Evolutionary conservation across 2,888 invertebrate species (phyloP).

Genomic region (Dicyrtoma fusca): DNA sequence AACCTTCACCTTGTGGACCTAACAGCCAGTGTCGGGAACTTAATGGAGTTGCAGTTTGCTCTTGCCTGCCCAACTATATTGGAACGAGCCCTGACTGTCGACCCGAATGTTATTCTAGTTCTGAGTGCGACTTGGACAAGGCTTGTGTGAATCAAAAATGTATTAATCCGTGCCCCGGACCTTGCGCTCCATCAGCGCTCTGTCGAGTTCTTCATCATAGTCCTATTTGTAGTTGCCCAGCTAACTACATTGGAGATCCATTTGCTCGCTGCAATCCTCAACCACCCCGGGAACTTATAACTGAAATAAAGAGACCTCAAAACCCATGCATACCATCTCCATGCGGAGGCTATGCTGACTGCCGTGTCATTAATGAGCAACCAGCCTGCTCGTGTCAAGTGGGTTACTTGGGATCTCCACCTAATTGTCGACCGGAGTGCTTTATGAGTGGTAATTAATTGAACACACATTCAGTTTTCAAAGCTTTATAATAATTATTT

Average conservation of each 20-base stretch:
- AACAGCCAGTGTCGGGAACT: conserved; percentile 48
- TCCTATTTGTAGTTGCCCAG: conserved; percentile 58
- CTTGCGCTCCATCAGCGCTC: conserved; percentile 67
- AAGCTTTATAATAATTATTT: background rate
- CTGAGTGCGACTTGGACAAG: conserved; percentile 58
- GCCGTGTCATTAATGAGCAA: conserved; percentile 77
- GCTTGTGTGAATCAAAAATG: conserved; percentile 59
- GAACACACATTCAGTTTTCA: background rate
- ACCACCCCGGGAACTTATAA: conserved; percentile 56
- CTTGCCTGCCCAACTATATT: conserved; percentile 73
- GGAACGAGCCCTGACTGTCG: conserved; percentile 67
- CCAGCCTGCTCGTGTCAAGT: conserved; percentile 69
- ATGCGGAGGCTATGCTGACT: conserved; percentile 71
- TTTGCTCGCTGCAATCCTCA: conserved; percentile 60
- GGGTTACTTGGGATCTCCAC: conserved; percentile 58
- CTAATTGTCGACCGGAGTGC: conserved; percentile 68
- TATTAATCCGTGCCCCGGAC: conserved; percentile 57
- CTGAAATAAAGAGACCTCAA: conserved; percentile 24
- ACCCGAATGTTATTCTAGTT: conserved; percentile 67
- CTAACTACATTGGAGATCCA: conserved; percentile 58
- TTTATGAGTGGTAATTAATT: conserved; percentile 58
- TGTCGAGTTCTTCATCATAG: conserved; percentile 60
- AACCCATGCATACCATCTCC: conserved; percentile 71
- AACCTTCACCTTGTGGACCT: conserved; percentile 50
- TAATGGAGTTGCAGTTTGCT: conserved; percentile 69